Conservation (phyloP, 2,113 vertebrate species). For the Pituophis catenifer region DNA sequence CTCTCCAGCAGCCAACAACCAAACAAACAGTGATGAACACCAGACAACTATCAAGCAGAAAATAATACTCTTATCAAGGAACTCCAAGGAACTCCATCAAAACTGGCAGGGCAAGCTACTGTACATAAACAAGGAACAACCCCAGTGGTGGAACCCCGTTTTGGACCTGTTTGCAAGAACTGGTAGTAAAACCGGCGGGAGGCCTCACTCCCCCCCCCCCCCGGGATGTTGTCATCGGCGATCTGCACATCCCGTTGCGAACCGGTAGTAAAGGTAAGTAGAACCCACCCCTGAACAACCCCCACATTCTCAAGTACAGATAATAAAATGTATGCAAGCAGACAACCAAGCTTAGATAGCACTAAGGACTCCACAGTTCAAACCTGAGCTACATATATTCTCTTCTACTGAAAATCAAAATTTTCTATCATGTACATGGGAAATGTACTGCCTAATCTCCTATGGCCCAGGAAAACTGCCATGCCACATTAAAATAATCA, state of each 20-base stretch:
- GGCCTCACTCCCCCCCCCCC: too few species aligned
- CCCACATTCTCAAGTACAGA: not conserved
- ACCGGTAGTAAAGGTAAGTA: too few species aligned
- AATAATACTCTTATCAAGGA: not conserved
- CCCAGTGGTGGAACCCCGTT: too few species aligned
- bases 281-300: not conserved
- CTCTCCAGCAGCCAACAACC: not conserved
- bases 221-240: too few species aligned
- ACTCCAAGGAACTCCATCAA: not conserved
- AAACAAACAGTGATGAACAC: not conserved
- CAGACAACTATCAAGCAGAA: not conserved
- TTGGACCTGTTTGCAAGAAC: too few species aligned
- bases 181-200: too few species aligned
- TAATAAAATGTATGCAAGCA: not conserved
- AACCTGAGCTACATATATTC: not conserved
- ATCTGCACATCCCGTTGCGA: too few species aligned
- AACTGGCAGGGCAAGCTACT: not conserved
- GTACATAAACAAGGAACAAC: not conserved
- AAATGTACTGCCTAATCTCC: not conserved
- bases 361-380: not conserved
- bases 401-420: not conserved
- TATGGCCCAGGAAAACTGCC: not conserved
- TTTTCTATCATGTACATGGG: not conserved
- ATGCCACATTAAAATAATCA: not conserved
- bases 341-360: not conserved